Percentiles rank a stretch among this genome's conserved stretches.
Conservation (phyloP, 2,888 invertebrate genomes). For the Chloroclystis v-ata region DNA sequence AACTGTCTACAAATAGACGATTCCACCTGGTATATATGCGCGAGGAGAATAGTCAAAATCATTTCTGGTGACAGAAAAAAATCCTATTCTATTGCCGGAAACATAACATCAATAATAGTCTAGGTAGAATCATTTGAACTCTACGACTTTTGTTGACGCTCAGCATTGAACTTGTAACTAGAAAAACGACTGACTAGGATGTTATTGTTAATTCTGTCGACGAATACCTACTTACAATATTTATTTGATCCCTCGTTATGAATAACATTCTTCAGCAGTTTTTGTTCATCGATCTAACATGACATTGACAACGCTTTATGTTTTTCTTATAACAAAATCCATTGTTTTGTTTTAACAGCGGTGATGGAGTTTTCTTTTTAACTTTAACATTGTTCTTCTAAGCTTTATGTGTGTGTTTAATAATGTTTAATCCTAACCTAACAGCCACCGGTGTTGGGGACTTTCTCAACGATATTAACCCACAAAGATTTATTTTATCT, state of each 20-base stretch:
- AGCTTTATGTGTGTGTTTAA: no score
- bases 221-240: background rate
- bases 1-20: slow-evolving; percentile 59
- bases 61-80: slow-evolving; percentile 1
- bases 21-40: slow-evolving; percentile 39
- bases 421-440: no score
- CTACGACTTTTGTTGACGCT: slow-evolving; percentile 29
- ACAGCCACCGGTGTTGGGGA: background rate
- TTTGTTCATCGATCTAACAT: background rate
- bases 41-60: slow-evolving; percentile 17
- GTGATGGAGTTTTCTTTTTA: slow-evolving; percentile 11
- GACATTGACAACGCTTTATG: background rate
- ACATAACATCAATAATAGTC: slow-evolving; percentile 14
- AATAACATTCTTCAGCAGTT: background rate
- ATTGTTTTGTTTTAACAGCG: slow-evolving; percentile 13
- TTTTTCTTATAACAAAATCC: slow-evolving; percentile 10
- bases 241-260: background rate
- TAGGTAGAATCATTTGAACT: slow-evolving; percentile 21
- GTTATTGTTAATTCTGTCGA: background rate
- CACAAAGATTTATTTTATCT: background rate
- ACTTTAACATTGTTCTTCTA: background rate
- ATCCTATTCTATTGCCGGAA: slow-evolving; percentile 8
- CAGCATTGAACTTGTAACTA: slow-evolving; percentile 29
- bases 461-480: background rate
- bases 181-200: slow-evolving; percentile 1